Conservation (phyloP, 2,113 vertebrate genomes). For the Emydocephalus ijimae region DNA sequence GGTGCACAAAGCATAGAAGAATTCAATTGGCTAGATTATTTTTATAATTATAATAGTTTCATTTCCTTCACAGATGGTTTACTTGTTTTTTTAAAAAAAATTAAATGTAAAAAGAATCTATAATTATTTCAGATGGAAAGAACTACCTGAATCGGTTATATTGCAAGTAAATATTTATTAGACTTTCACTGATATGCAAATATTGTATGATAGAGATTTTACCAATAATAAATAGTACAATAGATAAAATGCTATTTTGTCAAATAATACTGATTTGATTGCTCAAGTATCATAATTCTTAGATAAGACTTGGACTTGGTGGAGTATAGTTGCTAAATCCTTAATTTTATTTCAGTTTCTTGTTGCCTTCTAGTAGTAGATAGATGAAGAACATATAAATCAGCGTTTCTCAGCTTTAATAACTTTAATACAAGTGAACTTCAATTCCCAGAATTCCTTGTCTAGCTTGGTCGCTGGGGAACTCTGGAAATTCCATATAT, state of each 20-base stretch:
- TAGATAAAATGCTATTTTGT: neutral
- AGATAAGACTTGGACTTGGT: neutral
- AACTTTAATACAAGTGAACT: no score
- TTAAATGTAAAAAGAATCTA: neutral
- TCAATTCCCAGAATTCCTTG: no score
- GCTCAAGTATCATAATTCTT: neutral
- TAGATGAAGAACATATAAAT: neutral
- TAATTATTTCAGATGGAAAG: neutral
- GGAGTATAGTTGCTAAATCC: neutral
- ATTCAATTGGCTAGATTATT: slow-evolving; percentile 24
- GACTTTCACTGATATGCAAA: neutral
- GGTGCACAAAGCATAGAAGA: slow-evolving; percentile 25
- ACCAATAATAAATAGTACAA: neutral
- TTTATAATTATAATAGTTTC: slow-evolving; percentile 43
- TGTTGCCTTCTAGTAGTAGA: neutral
- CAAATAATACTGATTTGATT: neutral
- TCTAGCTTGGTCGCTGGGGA: no score
- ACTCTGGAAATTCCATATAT: no score
- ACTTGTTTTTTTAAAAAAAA: neutral
- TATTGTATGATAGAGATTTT: neutral
- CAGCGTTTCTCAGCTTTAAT: no score
- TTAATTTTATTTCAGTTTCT: neutral
- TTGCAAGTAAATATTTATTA: neutral
- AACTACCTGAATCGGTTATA: neutral
- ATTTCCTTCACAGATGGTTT: slow-evolving; percentile 25